Evolutionary conservation across 1,140 invertebrate genomes (phyloP), one percentile per base, ranked within the genome.

Genomic region (Daktulosphaira vitifoliae): DNA sequence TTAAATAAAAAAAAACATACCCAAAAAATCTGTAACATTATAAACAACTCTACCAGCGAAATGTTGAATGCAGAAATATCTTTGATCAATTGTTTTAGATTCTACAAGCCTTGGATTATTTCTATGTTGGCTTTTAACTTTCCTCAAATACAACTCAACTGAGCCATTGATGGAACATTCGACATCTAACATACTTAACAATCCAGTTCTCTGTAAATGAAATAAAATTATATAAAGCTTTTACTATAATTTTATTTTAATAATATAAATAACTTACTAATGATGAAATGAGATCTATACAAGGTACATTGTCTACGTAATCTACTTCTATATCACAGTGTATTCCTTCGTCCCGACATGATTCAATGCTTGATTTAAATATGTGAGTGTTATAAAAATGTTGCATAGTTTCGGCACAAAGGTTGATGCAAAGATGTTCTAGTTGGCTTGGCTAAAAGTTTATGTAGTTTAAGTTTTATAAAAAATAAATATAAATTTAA

Each of bases 321-420:
- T 92, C 90, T 22, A 96, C 87, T 74, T 94, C 89, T 22, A 92
- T 83, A 71, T 93, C 89, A 73, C 86, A 89, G n/a, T 84, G 80
- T 68, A 96, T 92, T 25, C 90, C 91, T 79, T 96, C 93, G 73
- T 96, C 92, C 64, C 89, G 80, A 72, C 92, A 94, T 44, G 92
- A 92, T 76, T 96, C 92, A 66, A 93, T 90, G 59, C 88, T 90
- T 7, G 89, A 91, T 76, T 95, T 96, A 76, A 96, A 96, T 66
- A 95, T 92, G 75, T 96, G 92, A 33, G 91, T 96, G 74, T 95
- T 96, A 78, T 96, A 96, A 74, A 96, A 96, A 75, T 96, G 92
- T 72, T 96, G 92, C 89, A 96, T 94, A 16, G 92, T 95, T 78
- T 97, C 93, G 0, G 92, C 91, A 75, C 92, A 96, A 46, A 96